Percentiles rank a stretch among this genome's conserved stretches.
These are phyloP conservation scores for Oreochromis spilurus DNA, from an alignment of 2,113 vertebrate genomes.

Conservation along the genomic window DNA sequence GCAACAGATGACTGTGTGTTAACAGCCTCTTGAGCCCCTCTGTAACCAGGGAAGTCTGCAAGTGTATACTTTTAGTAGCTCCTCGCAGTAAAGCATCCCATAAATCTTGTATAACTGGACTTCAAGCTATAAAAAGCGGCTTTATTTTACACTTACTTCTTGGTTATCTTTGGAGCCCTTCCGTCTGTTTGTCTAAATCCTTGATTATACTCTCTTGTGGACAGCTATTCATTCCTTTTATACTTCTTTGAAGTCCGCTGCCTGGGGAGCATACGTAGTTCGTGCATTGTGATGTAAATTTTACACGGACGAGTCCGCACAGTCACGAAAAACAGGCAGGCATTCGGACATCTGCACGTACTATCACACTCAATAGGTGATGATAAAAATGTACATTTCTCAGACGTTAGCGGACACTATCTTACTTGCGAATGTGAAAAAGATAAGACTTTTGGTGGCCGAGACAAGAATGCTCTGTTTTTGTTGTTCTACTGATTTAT, in stretches of 20 bases:
- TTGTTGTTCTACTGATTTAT: constrained; percentile 37
- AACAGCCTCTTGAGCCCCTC: constrained; percentile 38
- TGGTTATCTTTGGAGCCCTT: constrained; percentile 49
- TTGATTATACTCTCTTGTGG: neutral
- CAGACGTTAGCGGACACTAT: fast-evolving
- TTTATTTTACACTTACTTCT: constrained; percentile 50
- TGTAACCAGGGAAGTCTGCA: constrained; percentile 43
- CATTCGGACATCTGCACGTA: neutral
- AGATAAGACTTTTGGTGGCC: neutral
- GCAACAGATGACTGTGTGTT: constrained; percentile 52
- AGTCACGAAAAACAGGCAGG: fast-evolving
- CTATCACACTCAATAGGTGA: neutral
- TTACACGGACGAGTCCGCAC: fast-evolving
- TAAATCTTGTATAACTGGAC: constrained; percentile 52
- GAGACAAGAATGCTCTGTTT: constrained; percentile 48
- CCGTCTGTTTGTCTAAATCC: constrained; percentile 40
- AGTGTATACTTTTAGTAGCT: constrained; percentile 59
- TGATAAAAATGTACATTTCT: neutral
- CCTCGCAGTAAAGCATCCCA: constrained; percentile 33
- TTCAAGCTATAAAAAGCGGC: constrained; percentile 23
- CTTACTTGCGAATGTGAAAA: neutral
- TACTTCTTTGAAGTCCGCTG: neutral
- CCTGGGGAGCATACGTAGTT: neutral
- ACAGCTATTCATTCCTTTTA: neutral
- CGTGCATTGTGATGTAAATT: neutral